Evolutionary conservation across 2,113 vertebrate genomes (phyloP).

Genomic region (Dinomys branickii): DNA sequence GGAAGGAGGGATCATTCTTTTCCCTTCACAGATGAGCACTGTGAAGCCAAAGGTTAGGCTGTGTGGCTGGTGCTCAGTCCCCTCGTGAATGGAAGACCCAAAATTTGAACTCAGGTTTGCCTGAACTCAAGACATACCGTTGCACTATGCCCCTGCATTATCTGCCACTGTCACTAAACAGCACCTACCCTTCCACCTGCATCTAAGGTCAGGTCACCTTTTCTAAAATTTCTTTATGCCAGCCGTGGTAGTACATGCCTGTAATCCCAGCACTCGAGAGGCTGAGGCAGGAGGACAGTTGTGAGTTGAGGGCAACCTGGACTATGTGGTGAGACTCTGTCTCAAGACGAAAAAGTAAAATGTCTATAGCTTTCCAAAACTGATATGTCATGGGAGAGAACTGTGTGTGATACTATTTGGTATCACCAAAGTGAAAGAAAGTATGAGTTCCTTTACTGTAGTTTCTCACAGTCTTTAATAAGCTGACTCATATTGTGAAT

Average conservation of each 20-base stretch:
- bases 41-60: not conserved
- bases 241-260: not conserved
- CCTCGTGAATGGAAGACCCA: not conserved
- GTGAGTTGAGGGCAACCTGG: not conserved
- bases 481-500: not conserved
- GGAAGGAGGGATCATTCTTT: not conserved
- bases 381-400: not conserved
- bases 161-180: not conserved
- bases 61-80: not conserved
- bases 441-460: not conserved
- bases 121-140: not conserved
- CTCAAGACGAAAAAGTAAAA: not conserved
- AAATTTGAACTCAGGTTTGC: not conserved
- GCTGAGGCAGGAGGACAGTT: not conserved
- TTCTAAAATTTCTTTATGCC: not conserved
- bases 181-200: not conserved
- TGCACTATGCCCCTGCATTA: no score
- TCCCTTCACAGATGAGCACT: not conserved
- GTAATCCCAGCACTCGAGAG: not conserved
- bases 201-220: not conserved
- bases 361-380: not conserved
- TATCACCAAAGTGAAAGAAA: not conserved
- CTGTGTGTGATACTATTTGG: not conserved
- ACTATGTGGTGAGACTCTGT: not conserved
- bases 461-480: not conserved